phyloP scores from a whole-genome alignment of 2,797 vertebrate species.

The Mormyrus proboscirostris region DNA sequence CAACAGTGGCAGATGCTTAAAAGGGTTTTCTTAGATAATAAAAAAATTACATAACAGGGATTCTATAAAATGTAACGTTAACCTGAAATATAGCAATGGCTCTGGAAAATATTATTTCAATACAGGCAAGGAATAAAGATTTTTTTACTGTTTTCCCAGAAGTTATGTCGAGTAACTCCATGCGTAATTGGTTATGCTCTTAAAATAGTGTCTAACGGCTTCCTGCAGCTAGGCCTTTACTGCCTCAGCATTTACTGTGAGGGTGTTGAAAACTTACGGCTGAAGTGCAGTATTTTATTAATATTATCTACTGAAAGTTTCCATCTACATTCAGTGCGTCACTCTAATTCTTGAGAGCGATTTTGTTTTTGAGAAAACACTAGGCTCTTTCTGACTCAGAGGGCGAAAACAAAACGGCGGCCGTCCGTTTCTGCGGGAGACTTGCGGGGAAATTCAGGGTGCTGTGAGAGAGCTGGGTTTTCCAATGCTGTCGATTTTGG shows the following conservation, averaged over 20 bases:
- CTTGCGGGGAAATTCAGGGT: neutral
- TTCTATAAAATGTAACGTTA: conserved; percentile 2
- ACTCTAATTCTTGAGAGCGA: neutral
- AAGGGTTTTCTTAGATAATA: neutral
- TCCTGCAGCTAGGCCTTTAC: neutral
- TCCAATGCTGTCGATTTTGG: neutral
- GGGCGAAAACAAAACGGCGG: neutral
- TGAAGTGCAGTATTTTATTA: conserved; percentile 10
- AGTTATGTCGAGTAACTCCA: neutral
- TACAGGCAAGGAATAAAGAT: conserved; percentile 12
- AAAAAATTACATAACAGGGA: neutral
- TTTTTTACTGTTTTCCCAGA: conserved; percentile 5
- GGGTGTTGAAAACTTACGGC: conserved; percentile 2
- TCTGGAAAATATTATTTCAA: conserved; percentile 11
- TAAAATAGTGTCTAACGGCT: conserved; percentile 22
- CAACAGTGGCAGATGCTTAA: neutral
- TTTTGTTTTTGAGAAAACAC: neutral
- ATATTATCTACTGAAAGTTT: conserved; percentile 1
- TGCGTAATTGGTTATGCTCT: conserved; percentile 16
- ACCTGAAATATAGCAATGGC: conserved; percentile 5
- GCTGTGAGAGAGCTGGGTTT: neutral
- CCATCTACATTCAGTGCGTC: conserved; percentile 10
- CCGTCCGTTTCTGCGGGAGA: neutral
- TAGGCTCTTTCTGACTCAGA: conserved; percentile 9
- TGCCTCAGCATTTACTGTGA: neutral